Conservation (phyloP, 2,888 invertebrate species). For the Rosalia funebris region DNA sequence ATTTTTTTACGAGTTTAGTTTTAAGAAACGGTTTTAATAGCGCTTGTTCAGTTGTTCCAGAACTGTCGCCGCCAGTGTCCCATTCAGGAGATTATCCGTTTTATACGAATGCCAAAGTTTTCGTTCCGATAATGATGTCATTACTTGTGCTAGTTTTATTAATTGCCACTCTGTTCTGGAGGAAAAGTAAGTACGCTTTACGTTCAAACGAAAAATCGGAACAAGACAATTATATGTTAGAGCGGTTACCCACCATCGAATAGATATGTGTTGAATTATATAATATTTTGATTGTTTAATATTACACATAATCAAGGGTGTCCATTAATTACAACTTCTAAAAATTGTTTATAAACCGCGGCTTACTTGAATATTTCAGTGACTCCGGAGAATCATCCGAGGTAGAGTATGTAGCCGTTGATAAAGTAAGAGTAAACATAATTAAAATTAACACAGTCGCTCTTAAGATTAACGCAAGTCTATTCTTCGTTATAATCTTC, state of each 20-base stretch:
- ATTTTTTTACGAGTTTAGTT: neutral
- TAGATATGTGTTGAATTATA: neutral
- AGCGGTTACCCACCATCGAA: neutral
- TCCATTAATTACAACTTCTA: too few species aligned
- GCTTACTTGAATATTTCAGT: too few species aligned
- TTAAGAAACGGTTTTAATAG: constrained; percentile 3
- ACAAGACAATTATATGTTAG: too few species aligned
- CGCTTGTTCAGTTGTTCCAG: constrained; percentile 69
- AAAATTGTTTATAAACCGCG: too few species aligned
- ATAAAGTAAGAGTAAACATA: too few species aligned
- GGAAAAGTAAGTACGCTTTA: constrained; percentile 68
- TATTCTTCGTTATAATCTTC: too few species aligned
- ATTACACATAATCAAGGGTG: too few species aligned
- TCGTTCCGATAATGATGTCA: constrained; percentile 73
- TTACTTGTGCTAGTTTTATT: constrained; percentile 74
- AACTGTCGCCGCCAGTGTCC: constrained; percentile 74
- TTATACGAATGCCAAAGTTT: constrained; percentile 73
- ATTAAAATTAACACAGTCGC: too few species aligned
- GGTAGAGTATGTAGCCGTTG: too few species aligned
- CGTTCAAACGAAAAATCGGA: too few species aligned
- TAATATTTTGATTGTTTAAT: neutral
- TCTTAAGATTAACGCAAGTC: too few species aligned
- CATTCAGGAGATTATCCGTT: constrained; percentile 74
- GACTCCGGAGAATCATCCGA: too few species aligned
- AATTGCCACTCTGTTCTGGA: constrained; percentile 76